These are phyloP conservation scores for Menidia beryllina DNA, from an alignment of 2,113 vertebrate species.

Conservation along the genomic window DNA sequence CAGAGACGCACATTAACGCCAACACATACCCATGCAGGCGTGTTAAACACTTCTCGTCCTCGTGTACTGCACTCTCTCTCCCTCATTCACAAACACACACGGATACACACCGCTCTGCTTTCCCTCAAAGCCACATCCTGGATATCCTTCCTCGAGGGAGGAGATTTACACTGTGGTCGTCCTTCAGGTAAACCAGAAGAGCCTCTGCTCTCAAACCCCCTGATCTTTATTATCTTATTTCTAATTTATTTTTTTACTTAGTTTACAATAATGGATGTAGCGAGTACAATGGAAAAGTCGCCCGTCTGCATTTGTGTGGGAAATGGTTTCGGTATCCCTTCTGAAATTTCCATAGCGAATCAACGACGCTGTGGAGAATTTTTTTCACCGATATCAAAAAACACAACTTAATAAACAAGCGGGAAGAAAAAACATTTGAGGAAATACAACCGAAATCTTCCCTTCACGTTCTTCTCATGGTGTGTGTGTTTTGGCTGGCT, in stretches of 20 bases:
- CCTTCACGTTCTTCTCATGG: conserved; percentile 4
- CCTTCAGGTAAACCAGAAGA: conserved; percentile 77
- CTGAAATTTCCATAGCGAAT: conserved; percentile 22
- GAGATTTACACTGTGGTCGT: conserved; percentile 78
- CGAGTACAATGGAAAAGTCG: conserved; percentile 51
- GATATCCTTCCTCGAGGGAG: conserved; percentile 67
- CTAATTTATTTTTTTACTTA: too few species aligned
- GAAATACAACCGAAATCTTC: conserved; percentile 5
- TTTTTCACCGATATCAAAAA: conserved; percentile 17
- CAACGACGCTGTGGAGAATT: neutral
- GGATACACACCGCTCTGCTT: conserved; percentile 52
- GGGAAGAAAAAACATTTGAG: neutral
- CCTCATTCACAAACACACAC: conserved; percentile 30
- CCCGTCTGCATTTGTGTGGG: conserved; percentile 29
- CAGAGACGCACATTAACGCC: conserved; percentile 38
- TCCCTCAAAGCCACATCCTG: conserved; percentile 76
- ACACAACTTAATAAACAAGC: neutral
- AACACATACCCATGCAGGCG: conserved; percentile 42
- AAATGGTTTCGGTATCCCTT: conserved; percentile 28
- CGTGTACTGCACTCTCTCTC: conserved; percentile 1
- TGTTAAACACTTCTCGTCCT: conserved; percentile 30
- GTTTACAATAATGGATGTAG: conserved; percentile 40
- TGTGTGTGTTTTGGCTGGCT: conserved; percentile 39
- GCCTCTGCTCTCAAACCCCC: conserved; percentile 35
- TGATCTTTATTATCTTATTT: too few species aligned